These are phyloP conservation scores for Melanotaenia parkinsoni DNA, from an alignment of 2,797 vertebrate species.

Conservation along the genomic window DNA sequence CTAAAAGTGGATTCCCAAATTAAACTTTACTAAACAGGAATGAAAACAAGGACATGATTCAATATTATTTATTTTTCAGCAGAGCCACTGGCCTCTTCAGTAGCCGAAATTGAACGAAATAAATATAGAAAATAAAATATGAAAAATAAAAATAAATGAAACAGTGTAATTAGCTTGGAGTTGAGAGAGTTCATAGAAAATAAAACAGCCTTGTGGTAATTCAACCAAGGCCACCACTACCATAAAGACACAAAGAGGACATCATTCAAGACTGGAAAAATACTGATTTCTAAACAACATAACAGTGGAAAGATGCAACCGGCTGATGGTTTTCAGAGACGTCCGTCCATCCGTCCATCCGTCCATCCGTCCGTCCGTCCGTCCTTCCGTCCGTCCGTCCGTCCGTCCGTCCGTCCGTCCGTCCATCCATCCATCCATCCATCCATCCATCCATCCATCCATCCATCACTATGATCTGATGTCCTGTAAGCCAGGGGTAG, in stretches of 20 bases:
- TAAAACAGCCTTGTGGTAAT: conserved; percentile 1
- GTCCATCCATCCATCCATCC: too few species aligned
- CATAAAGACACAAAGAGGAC: neutral
- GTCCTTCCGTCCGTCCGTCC: too few species aligned
- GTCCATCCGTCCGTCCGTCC: too few species aligned
- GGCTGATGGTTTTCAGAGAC: too few species aligned
- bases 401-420: too few species aligned
- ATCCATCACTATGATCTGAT: too few species aligned
- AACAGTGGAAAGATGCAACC: too few species aligned
- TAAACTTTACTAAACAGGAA: neutral
- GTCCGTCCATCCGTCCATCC: too few species aligned
- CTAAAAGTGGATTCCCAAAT: neutral
- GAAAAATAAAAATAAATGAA: neutral
- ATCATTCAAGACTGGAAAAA: neutral
- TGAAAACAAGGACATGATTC: neutral
- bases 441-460: too few species aligned
- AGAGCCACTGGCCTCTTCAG: conserved; percentile 21
- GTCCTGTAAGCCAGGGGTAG: too few species aligned
- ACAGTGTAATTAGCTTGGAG: conserved; percentile 5
- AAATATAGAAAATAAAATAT: neutral
- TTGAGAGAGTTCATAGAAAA: too few species aligned
- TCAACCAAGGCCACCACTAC: conserved; percentile 33
- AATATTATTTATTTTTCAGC: conserved; percentile 5
- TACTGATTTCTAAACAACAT: neutral
- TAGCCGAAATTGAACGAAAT: neutral